Conservation (phyloP, 2,797 vertebrate species). For the Poeciliopsis turneri region DNA sequence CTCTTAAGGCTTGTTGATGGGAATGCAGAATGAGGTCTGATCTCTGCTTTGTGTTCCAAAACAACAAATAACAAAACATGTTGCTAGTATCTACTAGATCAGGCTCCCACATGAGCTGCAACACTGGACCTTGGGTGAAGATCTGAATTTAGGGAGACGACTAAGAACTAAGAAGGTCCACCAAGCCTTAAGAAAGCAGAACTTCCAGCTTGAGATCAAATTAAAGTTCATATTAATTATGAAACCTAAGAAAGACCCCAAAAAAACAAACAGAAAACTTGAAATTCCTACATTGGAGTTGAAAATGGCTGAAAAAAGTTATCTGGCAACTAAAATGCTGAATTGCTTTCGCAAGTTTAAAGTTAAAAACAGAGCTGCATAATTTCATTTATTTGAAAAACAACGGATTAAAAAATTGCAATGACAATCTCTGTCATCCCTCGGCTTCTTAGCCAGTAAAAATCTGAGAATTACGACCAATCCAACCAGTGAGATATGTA, state of each 20-base stretch:
- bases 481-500: background rate
- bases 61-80: background rate
- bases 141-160: background rate
- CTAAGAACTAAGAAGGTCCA: background rate
- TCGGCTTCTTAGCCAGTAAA: background rate
- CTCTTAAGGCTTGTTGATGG: background rate
- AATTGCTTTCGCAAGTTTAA: background rate
- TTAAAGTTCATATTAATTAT: background rate
- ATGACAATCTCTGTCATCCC: background rate
- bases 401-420: background rate
- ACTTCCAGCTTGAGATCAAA: background rate
- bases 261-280: background rate
- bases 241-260: background rate
- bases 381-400: background rate
- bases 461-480: background rate
- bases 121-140: background rate
- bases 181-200: background rate
- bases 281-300: background rate
- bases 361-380: background rate
- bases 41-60: background rate
- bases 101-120: background rate
- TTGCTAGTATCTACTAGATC: background rate
- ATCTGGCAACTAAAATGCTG: background rate
- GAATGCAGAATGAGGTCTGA: background rate
- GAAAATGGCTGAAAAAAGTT: no score